Evolutionary conservation across 2,888 invertebrate genomes (phyloP), one percentile per base, ranked within the genome.

Genomic region (Rutpela maculata): DNA sequence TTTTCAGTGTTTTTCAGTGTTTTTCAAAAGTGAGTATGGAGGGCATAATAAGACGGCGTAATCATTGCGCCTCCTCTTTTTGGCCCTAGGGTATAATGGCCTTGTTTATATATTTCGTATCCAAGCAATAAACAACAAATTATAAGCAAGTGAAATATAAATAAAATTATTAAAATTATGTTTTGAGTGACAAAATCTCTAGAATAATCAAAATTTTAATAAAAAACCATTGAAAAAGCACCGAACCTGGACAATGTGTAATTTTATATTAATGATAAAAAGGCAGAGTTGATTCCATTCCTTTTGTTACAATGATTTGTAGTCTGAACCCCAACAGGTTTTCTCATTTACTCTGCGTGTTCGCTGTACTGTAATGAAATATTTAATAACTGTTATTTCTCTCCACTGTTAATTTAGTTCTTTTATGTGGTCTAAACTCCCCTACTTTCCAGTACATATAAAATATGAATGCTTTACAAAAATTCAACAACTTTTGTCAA

Each of bases 401-500:
- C 43, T 43, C 43, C 0, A 43, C 43, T 12, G 43, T 43, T 43
- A 43, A 43, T 43, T 43, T 43, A 43, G 12, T 43, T 15, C 43
- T 43, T 43, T 43, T 43, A 43, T 43, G 7, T 43, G 43, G 43
- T 4, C 43, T 43, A 12, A 43, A 43, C 43, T 43, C 43, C 43
- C 43, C 15, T 43, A 43, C 15, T 43, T 43, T 43, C 43, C 11
- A 12, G 12, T 43, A 43, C 43, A 43, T 43, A 43, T 43, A 43
- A 43, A 43, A 43, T 43, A 43, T 43, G 43, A 15, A 43, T 10
- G 43, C 15, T 43, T 15, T 15, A 43, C 43, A 43, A 43, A 35
- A 43, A 59, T 59, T 59, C 22, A 59, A 59, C 22, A 59, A 59
- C 22, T 62, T 31, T 26, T 31, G n/a, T 26, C n/a, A 62, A 9